A percentile compares a stretch with the other conserved stretches of the same genome.
Evolutionary conservation across 2,113 vertebrate species (phyloP).

Genomic region (Cebus imitator): DNA sequence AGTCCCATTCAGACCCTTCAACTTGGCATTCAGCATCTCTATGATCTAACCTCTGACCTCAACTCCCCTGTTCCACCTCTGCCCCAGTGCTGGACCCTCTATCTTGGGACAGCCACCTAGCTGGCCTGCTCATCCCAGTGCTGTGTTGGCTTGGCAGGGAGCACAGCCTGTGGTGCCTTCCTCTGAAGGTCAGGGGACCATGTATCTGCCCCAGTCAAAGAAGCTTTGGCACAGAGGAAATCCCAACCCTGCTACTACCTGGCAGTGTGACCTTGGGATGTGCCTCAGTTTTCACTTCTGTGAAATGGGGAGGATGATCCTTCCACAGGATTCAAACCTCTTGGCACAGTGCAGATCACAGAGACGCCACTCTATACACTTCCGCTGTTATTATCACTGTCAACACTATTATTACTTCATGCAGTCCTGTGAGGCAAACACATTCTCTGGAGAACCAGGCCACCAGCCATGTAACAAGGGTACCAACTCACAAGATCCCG

Average conservation of each 20-base stretch:
- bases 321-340: not conserved
- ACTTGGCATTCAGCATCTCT: not conserved
- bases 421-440: not conserved
- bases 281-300: not conserved
- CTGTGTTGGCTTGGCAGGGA: not conserved
- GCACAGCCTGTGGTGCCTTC: not conserved
- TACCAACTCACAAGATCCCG: not conserved
- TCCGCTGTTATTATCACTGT: accelerated
- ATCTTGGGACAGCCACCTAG: not conserved
- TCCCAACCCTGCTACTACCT: not conserved
- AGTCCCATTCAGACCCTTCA: not conserved
- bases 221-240: not conserved
- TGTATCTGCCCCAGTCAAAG: not conserved
- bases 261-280: not conserved
- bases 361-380: not conserved
- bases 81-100: not conserved
- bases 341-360: not conserved
- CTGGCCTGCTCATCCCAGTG: not conserved
- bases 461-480: not conserved
- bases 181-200: not conserved
- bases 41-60: not conserved
- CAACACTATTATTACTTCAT: no score
- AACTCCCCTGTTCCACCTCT: no score
- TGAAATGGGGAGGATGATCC: not conserved
- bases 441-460: not conserved